phyloP scores from a whole-genome alignment of 2,113 vertebrate species.

The Indri indri region DNA sequence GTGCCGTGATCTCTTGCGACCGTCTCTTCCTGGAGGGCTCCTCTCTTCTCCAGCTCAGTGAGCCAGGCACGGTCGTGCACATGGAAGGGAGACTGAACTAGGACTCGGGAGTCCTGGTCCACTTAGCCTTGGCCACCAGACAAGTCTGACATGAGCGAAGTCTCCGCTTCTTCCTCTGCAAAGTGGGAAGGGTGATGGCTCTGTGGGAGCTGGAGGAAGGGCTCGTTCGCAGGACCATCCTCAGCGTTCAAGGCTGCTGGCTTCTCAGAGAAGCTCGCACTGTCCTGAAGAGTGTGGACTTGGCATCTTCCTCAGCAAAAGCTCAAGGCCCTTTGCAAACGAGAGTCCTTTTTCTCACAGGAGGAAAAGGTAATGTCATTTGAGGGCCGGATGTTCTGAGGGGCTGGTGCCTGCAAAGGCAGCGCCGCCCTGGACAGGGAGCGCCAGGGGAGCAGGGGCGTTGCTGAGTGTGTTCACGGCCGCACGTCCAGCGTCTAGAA shows the following conservation, averaged over 20 bases:
- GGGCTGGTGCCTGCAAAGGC: not conserved
- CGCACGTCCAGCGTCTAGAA: not conserved
- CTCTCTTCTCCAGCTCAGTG: not conserved
- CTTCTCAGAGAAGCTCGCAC: not conserved
- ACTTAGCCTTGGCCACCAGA: not conserved
- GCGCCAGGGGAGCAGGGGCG: not conserved
- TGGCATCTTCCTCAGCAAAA: not conserved
- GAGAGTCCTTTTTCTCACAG: not conserved
- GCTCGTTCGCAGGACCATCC: not conserved
- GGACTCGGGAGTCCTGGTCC: not conserved
- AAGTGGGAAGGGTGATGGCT: not conserved
- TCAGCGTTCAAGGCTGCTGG: not conserved
- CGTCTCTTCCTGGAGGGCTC: not conserved
- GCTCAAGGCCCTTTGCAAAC: not conserved
- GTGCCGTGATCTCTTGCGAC: too few species aligned
- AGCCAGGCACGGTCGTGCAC: not conserved
- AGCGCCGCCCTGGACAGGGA: too few species aligned
- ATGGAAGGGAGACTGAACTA: not conserved
- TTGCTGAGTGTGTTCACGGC: not conserved
- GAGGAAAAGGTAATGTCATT: not conserved
- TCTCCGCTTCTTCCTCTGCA: not conserved
- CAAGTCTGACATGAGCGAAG: not conserved
- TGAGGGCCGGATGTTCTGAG: not conserved
- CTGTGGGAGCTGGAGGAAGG: too few species aligned
- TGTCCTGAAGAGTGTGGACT: not conserved